phyloP scores from a whole-genome alignment of 2,797 vertebrate genomes.

The Pseudopleuronectes americanus region DNA sequence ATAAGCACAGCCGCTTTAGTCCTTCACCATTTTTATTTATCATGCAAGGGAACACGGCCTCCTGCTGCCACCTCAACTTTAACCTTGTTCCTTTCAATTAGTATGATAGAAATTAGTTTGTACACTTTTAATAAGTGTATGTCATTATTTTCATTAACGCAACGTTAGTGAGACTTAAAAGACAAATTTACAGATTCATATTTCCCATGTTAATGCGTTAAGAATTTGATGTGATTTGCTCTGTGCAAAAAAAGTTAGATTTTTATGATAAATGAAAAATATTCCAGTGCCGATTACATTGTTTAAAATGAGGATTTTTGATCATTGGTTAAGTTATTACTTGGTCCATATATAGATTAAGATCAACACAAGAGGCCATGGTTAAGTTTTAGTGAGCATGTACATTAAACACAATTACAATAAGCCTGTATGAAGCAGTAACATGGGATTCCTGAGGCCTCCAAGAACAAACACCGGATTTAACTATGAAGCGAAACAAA shows the following conservation, averaged over 20 bases:
- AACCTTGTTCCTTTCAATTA: conserved; percentile 48
- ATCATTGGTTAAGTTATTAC: not conserved
- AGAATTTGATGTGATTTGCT: not conserved
- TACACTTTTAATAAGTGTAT: not conserved
- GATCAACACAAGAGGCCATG: not conserved
- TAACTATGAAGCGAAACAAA: not conserved
- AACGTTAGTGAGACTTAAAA: not conserved
- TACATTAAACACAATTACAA: not conserved
- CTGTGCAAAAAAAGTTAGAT: not conserved
- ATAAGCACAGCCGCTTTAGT: not conserved
- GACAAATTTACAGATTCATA: not conserved
- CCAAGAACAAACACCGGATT: not conserved
- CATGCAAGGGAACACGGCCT: conserved; percentile 42
- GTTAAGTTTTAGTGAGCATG: too few relatives aligned
- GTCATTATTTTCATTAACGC: not conserved
- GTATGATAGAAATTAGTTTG: conserved; percentile 4
- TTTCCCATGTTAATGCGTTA: not conserved
- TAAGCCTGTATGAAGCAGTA: not conserved
- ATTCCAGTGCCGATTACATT: too few relatives aligned
- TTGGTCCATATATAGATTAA: not conserved
- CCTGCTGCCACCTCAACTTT: conserved; percentile 31
- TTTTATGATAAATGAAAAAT: not conserved
- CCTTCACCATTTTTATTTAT: conserved; percentile 27
- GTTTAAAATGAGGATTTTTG: too few relatives aligned
- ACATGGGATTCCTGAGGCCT: not conserved